Conservation (phyloP, 2,888 invertebrate species). For the Didymodactylos carnosus region DNA sequence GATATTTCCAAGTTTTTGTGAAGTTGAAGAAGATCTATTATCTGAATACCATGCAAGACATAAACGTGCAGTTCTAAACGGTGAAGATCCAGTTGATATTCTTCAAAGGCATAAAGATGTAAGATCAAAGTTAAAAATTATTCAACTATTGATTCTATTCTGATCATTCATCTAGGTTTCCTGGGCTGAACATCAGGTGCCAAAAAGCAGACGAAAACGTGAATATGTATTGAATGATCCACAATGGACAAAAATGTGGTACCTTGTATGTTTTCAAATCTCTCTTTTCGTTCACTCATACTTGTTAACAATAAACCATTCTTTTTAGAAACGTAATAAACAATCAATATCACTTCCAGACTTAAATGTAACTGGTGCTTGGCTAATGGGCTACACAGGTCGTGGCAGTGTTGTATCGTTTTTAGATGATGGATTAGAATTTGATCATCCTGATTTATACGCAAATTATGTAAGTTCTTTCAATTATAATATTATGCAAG, state of each 20-base stretch:
- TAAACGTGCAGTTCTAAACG: background rate
- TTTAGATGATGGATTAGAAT: slow-evolving; percentile 14
- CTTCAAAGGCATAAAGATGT: background rate
- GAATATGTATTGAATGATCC: background rate
- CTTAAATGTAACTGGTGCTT: slow-evolving; percentile 9
- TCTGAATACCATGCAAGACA: background rate
- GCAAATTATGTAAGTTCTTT: slow-evolving; percentile 1
- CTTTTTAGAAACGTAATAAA: background rate
- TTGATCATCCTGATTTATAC: slow-evolving; percentile 6
- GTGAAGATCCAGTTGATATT: background rate
- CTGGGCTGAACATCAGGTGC: background rate
- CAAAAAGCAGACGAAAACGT: background rate
- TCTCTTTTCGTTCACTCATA: background rate
- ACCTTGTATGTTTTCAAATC: background rate
- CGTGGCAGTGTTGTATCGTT: slow-evolving; percentile 3
- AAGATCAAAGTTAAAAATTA: too few relatives aligned
- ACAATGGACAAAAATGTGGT: background rate
- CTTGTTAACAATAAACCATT: background rate
- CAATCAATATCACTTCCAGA: background rate
- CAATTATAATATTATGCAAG: background rate
- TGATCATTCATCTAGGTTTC: background rate
- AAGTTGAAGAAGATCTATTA: background rate
- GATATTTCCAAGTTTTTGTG: background rate
- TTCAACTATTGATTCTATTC: too few relatives aligned
- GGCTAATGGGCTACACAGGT: slow-evolving; percentile 13